phyloP scores from a whole-genome alignment of 2,113 vertebrate species.

The Vombatus ursinus region DNA sequence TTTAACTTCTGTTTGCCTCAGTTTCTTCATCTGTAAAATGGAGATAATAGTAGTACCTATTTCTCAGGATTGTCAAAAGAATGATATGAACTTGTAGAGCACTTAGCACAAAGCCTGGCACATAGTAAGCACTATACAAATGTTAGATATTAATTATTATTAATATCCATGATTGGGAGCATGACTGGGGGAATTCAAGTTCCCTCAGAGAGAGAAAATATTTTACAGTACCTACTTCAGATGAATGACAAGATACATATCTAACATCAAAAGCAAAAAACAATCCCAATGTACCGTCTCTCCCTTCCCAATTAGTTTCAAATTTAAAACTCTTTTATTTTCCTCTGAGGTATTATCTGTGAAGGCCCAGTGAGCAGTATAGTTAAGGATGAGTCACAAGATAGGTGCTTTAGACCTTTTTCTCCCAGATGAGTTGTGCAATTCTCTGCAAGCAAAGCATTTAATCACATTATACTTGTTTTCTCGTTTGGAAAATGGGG shows the following conservation, averaged over 20 bases:
- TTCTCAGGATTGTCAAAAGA: background rate
- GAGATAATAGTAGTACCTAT: background rate
- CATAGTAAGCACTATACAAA: background rate
- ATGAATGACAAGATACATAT: background rate
- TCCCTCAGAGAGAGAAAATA: background rate
- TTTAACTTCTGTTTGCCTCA: background rate
- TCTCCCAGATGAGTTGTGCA: constrained; percentile 35
- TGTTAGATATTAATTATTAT: background rate
- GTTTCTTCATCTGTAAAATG: background rate
- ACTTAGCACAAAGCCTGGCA: background rate
- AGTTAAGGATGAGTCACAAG: constrained; percentile 35
- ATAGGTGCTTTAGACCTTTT: constrained; percentile 14
- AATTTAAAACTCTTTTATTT: constrained; percentile 37
- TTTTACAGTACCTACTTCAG: background rate
- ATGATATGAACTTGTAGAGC: background rate
- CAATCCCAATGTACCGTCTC: background rate
- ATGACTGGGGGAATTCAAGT: background rate
- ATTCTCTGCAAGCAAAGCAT: background rate
- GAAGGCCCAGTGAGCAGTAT: constrained; percentile 2
- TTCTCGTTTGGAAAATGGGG: constrained; percentile 19
- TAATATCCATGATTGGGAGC: background rate
- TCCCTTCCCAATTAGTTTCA: background rate
- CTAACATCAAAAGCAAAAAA: background rate
- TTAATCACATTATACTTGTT: background rate
- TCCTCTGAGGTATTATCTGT: constrained; percentile 10